Base-by-base conservation (phyloP, 2,888 invertebrate genomes). In the Halictus quadricinctus region DNA sequence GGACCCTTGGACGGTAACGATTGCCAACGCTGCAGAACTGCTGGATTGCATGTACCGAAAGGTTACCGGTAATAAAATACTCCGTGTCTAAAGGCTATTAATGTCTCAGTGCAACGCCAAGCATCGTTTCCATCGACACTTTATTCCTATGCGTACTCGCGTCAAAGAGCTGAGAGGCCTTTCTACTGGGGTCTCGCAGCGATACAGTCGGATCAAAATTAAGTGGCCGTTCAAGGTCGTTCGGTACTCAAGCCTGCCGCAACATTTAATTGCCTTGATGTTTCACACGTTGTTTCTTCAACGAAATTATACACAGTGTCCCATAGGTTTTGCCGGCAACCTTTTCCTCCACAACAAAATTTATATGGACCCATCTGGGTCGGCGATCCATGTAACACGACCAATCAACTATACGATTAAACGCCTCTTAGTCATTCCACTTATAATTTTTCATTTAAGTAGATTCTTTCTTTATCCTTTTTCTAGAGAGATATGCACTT, bases 21-120 rank as follows among this genome's bases (percentile, higher is more conserved):
- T 89, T 87, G 84, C 88, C 82, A 79, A 72, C 64, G 79, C 73
- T 69, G 82, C 87, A 85, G 80, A 87, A 88, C 88, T 84, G 84
- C 83, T 87, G 83, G 84, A 86, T 87, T 85, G 79, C 86, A 84
- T 76, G 84, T 88, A 87, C 84, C 58, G 87, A 88, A 88, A 88
- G 89, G 89, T 89, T 88, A 89, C 88, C 87, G 75, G 88, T 84
- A 86, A 89, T 89, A 89, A 89, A 88, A 86, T 89, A 88, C 81
- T 78, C 88, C 85, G 83, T 84, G 86, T 87, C 84, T 89, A 87
- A 84, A 85, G 85, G 89, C 89, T 88, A 87, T 89, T 89, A 88
- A 88, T 84, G 89, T 85, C 89, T 78, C 84, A 66, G 81, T 81
- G 86, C 89, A 86, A 84, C 85, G 87, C 85, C 88, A 79, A 69